A percentile compares a stretch with the other conserved stretches of the same genome.
Evolutionary conservation across 2,888 invertebrate species (phyloP).

Genomic region (Aphodius granarius): DNA sequence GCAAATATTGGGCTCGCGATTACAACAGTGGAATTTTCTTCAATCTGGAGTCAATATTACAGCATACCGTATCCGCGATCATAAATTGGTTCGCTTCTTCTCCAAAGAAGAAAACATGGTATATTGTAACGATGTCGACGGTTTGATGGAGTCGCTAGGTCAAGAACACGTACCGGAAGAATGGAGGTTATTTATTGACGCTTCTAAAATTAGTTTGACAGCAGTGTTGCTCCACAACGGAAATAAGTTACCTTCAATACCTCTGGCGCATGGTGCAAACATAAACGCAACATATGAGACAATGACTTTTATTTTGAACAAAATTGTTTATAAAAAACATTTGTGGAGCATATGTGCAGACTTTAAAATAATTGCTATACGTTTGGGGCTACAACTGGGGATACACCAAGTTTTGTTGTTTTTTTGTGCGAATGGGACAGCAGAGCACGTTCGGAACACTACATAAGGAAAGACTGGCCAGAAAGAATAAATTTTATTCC

Average conservation of each 20-base stretch:
- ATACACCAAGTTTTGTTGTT: neutral
- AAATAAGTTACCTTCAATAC: neutral
- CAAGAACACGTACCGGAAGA: neutral
- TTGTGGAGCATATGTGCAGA: neutral
- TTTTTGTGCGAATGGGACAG: neutral
- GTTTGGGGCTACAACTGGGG: conserved; percentile 1
- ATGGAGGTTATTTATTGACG: neutral
- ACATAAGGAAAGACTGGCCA: neutral
- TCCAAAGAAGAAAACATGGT: too few relatives aligned
- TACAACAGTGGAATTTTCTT: too few relatives aligned
- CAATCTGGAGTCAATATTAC: too few relatives aligned
- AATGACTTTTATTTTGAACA: neutral
- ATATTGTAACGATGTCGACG: too few relatives aligned
- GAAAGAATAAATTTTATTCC: neutral
- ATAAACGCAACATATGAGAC: neutral
- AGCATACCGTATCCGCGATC: too few relatives aligned
- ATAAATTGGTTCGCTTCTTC: too few relatives aligned
- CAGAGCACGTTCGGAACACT: neutral
- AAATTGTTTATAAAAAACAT: neutral
- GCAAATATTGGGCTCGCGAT: too few relatives aligned
- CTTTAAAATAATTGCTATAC: neutral
- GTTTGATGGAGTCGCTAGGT: too few relatives aligned
- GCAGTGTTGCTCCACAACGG: neutral
- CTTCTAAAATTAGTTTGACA: neutral
- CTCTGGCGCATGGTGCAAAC: neutral